Conservation (phyloP, 2,888 invertebrate genomes). For the Rotaria magnacalcarata region DNA sequence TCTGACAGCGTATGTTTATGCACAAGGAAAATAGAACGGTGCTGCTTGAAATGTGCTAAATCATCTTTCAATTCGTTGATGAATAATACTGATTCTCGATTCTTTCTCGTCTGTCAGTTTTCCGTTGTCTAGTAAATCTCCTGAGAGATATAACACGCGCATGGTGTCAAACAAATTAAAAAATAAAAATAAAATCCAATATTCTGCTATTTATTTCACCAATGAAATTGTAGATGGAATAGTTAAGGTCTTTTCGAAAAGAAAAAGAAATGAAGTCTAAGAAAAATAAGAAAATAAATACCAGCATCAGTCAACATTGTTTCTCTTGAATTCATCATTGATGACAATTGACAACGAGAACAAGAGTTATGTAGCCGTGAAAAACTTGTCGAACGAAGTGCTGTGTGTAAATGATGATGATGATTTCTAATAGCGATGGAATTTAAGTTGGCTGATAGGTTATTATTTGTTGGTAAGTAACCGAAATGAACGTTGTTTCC, state of each 20-base stretch:
- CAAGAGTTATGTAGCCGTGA: neutral
- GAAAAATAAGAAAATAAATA: neutral
- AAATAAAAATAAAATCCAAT: neutral
- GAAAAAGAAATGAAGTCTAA: neutral
- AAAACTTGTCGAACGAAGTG: neutral
- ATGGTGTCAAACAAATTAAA: neutral
- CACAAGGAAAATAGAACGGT: neutral
- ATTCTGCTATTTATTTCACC: neutral
- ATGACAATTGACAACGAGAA: conserved; percentile 30
- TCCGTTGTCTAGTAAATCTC: neutral
- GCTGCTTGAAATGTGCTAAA: neutral
- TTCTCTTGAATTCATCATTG: conserved; percentile 35
- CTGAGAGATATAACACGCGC: neutral
- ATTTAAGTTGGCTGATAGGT: conserved; percentile 15
- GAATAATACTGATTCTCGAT: neutral
- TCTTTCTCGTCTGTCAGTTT: conserved; percentile 10
- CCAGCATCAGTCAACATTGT: conserved; percentile 18
- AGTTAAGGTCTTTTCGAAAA: neutral
- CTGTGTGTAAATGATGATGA: neutral
- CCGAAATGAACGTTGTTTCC: conserved; percentile 11
- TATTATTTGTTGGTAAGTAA: conserved; percentile 17
- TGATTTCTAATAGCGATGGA: neutral
- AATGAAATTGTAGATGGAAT: neutral
- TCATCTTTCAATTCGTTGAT: neutral
- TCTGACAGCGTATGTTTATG: neutral